phyloP scores from a whole-genome alignment of 2,888 invertebrate species.

The Caenorhabditis sp. region DNA sequence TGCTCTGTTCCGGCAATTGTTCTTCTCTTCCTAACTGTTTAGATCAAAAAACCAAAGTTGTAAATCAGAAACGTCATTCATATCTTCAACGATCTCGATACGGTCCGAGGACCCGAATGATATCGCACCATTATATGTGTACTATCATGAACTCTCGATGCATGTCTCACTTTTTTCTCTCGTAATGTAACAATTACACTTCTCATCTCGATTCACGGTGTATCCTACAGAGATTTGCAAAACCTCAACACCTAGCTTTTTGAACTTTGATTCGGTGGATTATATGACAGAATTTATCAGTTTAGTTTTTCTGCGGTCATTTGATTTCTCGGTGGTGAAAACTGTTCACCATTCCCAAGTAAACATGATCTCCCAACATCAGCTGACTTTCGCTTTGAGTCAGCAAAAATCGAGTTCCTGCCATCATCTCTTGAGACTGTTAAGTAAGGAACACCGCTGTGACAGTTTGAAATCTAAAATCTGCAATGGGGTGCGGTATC shows the following conservation, averaged over 20 bases:
- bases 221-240: neutral
- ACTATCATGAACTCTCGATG: constrained; percentile 8
- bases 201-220: neutral
- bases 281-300: neutral
- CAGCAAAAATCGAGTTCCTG: too few species aligned
- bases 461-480: neutral
- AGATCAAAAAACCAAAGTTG: constrained; percentile 43
- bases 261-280: neutral
- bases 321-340: neutral
- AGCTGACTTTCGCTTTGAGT: constrained; percentile 1
- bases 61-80: constrained; percentile 32
- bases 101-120: neutral
- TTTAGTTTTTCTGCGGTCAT: neutral
- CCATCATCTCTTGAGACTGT: too few species aligned
- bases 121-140: neutral
- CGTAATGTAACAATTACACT: neutral
- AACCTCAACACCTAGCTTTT: neutral
- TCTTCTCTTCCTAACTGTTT: constrained; percentile 1
- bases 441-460: neutral
- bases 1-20: neutral
- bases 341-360: neutral
- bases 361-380: neutral
- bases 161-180: neutral
- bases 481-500: constrained; percentile 6
- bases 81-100: constrained; percentile 8